Conservation (phyloP, 2,888 invertebrate species). For the Dynastes grantii region DNA sequence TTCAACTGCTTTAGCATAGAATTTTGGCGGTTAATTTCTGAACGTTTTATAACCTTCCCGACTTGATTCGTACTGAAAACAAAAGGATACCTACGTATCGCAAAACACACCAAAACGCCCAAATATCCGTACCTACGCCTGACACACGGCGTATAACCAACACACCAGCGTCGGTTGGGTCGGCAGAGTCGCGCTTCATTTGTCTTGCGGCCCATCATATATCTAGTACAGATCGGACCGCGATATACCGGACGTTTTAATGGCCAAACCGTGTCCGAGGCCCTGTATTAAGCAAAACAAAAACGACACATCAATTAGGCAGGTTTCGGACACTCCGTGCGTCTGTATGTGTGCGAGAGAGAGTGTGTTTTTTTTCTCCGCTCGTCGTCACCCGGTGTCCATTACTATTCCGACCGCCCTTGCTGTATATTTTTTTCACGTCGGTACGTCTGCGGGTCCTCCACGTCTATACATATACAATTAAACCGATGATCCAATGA, state of each 20-base stretch:
- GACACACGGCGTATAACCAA: constrained; percentile 32
- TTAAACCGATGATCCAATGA: background rate
- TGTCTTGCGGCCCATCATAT: constrained; percentile 75
- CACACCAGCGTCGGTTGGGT: constrained; percentile 51
- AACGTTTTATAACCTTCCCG: background rate
- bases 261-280: constrained; percentile 80
- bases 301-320: constrained; percentile 81
- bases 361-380: constrained; percentile 58
- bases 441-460: constrained; percentile 24
- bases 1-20: too few species aligned
- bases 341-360: background rate
- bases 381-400: constrained; percentile 50
- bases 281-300: constrained; percentile 78
- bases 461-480: constrained; percentile 1
- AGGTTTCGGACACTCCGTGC: constrained; percentile 68
- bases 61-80: background rate
- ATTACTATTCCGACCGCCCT: constrained; percentile 34
- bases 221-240: constrained; percentile 76
- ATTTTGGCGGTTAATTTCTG: too few species aligned
- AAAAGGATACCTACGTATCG: background rate
- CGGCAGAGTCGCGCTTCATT: constrained; percentile 67
- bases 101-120: constrained; percentile 6
- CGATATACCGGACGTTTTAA: constrained; percentile 79
- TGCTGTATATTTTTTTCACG: constrained; percentile 43
- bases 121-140: constrained; percentile 23